Evolutionary conservation across 2,888 invertebrate species (phyloP), one percentile per base, ranked within the genome.

Genomic region (Coleophora flavipennella): DNA sequence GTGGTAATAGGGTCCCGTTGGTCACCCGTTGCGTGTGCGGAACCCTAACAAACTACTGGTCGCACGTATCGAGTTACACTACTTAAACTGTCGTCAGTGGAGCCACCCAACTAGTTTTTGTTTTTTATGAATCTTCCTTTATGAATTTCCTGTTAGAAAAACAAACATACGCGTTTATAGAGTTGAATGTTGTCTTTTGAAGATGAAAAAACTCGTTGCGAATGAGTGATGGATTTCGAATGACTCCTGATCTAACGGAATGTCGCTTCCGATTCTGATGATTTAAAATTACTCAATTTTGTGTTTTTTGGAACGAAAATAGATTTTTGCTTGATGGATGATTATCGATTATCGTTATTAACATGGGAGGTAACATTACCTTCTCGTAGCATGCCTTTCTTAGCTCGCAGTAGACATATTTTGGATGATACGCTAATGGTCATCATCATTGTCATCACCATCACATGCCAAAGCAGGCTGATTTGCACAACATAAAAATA

Each of bases 111-210:
- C 48, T 57, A 59, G 55, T 60, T 67, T 63, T 58, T 53, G 47
- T 59, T 70, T 79, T 81, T 79, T 75, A 69, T 59, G 45, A 57
- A 64, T 62, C 65, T 69, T 73, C 76, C 75, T 74, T 75, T 59
- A 78, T 80, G 80, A 61, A 65, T 80, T 83, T 84, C 81, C 81
- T 79, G 81, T 73, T 78, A 78, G 70, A 83, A 83, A 81, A 80
- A 83, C 83, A 79, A 83, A 83, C 71, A 79, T 52, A 67, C 61
- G 65, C 69, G 66, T 77, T 80, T 81, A 83, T 84, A 72, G 77
- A 78, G 68, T 78, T 63, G 61, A 58, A 73, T 67, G 76, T 72
- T 67, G 34, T 33, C 62, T 73, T 72, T 66, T 61, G 63, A 57
- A 62, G 68, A 64, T 66, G 63, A 57, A 62, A 68, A 64, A 66